Percentiles rank a stretch among this genome's conserved stretches.
These are phyloP conservation scores for Anguilla obscura DNA, from an alignment of 2,797 vertebrate genomes.

Conservation along the genomic window DNA sequence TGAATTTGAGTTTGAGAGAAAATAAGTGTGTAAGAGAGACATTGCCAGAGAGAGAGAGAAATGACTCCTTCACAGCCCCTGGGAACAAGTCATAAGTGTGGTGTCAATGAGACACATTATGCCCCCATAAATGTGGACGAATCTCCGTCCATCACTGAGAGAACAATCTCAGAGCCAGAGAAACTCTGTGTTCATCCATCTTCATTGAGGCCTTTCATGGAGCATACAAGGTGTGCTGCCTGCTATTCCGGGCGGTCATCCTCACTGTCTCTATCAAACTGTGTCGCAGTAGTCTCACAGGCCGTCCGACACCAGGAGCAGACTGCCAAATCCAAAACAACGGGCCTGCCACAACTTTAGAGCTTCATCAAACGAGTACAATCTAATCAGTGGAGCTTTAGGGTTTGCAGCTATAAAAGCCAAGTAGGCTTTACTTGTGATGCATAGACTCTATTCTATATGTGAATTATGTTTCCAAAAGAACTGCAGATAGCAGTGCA, in stretches of 20 bases:
- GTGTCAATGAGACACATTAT: conserved; percentile 25
- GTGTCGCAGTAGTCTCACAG: background rate
- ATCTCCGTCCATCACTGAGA: background rate
- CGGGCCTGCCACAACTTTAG: background rate
- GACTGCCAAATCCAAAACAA: background rate
- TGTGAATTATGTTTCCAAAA: background rate
- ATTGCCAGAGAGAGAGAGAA: background rate
- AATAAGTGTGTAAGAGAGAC: background rate
- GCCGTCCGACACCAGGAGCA: background rate
- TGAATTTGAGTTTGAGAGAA: conserved; percentile 5
- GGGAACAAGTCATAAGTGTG: conserved; percentile 30
- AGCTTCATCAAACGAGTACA: background rate
- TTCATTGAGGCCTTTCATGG: background rate
- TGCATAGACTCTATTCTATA: background rate
- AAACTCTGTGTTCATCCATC: background rate
- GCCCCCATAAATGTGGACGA: conserved; percentile 9
- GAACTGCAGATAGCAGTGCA: background rate
- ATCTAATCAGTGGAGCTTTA: background rate
- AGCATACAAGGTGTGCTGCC: background rate
- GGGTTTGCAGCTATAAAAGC: background rate
- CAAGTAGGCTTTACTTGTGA: background rate
- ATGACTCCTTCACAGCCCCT: background rate
- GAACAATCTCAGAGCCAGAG: background rate
- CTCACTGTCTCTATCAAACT: conserved; percentile 1
- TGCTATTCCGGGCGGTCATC: background rate